These are phyloP conservation scores for Cathartes aura DNA, from an alignment of 2,113 vertebrate genomes.

Conservation along the genomic window DNA sequence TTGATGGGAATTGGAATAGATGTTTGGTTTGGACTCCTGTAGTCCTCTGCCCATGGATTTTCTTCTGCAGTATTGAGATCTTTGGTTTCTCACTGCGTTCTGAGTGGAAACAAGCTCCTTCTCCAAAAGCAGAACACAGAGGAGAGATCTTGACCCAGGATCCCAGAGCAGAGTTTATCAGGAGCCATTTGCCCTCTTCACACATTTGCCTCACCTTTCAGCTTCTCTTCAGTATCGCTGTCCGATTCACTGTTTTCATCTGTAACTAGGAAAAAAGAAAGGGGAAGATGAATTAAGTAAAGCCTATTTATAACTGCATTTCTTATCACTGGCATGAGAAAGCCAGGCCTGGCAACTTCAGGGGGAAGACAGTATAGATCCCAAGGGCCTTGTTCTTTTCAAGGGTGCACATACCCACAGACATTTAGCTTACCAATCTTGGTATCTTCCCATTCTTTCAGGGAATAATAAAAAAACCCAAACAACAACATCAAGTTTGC, in stretches of 20 bases:
- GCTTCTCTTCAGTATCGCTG: conserved; percentile 95
- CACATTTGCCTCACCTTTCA: conserved; percentile 84
- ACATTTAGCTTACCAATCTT: not conserved
- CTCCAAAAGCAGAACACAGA: not conserved
- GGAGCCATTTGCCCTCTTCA: not conserved
- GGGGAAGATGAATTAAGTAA: not conserved
- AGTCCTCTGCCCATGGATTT: not conserved
- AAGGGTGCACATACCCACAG: not conserved
- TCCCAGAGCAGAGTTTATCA: not conserved
- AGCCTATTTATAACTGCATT: not conserved
- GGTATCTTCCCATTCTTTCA: not conserved
- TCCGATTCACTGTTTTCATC: conserved; percentile 98
- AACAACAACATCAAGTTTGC: not conserved
- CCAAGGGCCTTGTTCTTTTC: not conserved
- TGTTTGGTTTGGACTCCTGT: not conserved
- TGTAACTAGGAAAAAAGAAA: conserved; percentile 77
- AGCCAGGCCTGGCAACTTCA: not conserved
- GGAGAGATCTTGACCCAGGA: not conserved
- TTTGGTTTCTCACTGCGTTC: not conserved
- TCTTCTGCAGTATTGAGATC: not conserved
- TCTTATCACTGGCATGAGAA: not conserved
- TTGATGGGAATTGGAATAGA: not conserved
- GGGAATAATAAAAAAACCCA: not conserved
- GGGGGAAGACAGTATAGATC: not conserved
- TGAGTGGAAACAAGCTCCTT: not conserved